phyloP scores from a whole-genome alignment of 2,113 vertebrate genomes.

The Lagopus muta region DNA sequence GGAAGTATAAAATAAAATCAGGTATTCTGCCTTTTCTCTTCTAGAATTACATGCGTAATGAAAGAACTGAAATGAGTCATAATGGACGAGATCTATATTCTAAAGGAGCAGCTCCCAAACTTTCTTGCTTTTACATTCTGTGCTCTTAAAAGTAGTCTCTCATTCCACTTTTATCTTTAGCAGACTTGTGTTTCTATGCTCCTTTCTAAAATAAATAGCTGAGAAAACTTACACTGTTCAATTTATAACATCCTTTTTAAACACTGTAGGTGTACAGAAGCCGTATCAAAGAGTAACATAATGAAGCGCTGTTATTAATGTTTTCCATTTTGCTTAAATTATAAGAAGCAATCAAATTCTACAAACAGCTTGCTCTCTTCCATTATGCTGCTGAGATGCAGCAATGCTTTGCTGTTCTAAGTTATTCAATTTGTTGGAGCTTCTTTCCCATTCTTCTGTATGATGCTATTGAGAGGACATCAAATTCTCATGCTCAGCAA shows the following conservation, averaged over 20 bases:
- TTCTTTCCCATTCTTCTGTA: not conserved
- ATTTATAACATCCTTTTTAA: constrained; percentile 32
- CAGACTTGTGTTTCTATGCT: not conserved
- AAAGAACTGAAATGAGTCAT: constrained; percentile 30
- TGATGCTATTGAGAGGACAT: not conserved
- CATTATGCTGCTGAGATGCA: not conserved
- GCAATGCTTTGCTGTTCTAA: constrained; percentile 6
- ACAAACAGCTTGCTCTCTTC: not conserved
- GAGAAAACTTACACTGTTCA: constrained; percentile 6
- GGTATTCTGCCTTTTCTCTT: not conserved
- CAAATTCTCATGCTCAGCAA: constrained; percentile 37
- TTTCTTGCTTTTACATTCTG: not conserved
- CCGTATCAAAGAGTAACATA: constrained; percentile 26
- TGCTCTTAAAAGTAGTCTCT: constrained; percentile 9
- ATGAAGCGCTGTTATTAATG: constrained; percentile 31
- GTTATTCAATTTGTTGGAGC: constrained; percentile 22
- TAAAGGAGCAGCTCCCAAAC: not conserved
- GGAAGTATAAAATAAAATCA: not conserved
- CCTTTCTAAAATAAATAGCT: not conserved
- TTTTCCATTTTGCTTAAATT: constrained; percentile 24
- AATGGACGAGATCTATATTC: not conserved
- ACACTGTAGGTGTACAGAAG: not conserved
- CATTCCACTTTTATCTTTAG: not conserved
- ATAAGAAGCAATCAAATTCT: constrained; percentile 34
- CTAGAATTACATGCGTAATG: not conserved